A percentile compares a stretch with the other conserved stretches of the same genome.
Conservation (phyloP, 1,140 invertebrate species). For the Pseudachorutes palmiensis region DNA sequence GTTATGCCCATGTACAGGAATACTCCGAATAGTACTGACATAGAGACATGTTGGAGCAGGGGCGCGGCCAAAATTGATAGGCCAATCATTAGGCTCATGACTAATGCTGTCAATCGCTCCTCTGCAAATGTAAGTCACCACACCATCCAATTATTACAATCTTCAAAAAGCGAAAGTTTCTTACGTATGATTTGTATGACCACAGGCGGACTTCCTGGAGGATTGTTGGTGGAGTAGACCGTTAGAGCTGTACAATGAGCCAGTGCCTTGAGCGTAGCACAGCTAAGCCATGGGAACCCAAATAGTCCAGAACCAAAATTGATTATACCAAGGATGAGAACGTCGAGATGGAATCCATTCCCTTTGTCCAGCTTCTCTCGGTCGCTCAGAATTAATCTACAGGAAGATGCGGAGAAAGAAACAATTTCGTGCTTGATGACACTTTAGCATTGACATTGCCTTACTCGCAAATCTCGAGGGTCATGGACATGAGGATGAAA, state of each 20-base stretch:
- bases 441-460: too few species aligned
- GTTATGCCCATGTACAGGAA: slow-evolving; percentile 60
- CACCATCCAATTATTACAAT: not conserved
- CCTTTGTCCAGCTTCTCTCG: slow-evolving; percentile 85
- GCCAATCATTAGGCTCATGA: slow-evolving; percentile 64
- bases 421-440: too few species aligned
- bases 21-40: slow-evolving; percentile 58
- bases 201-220: slow-evolving; percentile 86
- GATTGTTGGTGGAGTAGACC: slow-evolving; percentile 83
- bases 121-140: slow-evolving; percentile 47
- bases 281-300: slow-evolving; percentile 88
- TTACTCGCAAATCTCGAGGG: slow-evolving; percentile 92
- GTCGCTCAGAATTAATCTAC: slow-evolving; percentile 73
- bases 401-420: not conserved
- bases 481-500: slow-evolving; percentile 94
- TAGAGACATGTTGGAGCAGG: slow-evolving; percentile 50
- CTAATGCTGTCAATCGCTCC: slow-evolving; percentile 65
- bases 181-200: slow-evolving; percentile 75
- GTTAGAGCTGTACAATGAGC: slow-evolving; percentile 86
- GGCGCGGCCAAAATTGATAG: slow-evolving; percentile 71
- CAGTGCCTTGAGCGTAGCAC: slow-evolving; percentile 75
- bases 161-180: not conserved
- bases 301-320: slow-evolving; percentile 72
- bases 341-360: slow-evolving; percentile 90
- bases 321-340: slow-evolving; percentile 71